phyloP scores from a whole-genome alignment of 2,888 invertebrate genomes.

The Lagria hirta region DNA sequence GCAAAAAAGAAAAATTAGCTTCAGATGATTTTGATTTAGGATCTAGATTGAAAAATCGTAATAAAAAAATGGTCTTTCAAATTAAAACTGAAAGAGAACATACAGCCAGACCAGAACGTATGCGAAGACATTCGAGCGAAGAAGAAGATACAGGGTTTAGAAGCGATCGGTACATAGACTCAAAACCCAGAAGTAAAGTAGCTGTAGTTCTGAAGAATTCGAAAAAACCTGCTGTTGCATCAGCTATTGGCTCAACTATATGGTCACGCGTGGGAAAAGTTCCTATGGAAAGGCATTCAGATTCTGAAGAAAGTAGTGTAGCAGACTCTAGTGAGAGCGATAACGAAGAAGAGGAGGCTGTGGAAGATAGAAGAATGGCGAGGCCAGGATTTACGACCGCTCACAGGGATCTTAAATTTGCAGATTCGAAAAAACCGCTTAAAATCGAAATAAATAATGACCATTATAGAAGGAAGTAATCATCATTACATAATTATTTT shows the following conservation, averaged over 20 bases:
- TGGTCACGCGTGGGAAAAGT: conserved; percentile 46
- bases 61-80: conserved; percentile 41
- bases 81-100: conserved; percentile 33
- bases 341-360: conserved; percentile 22
- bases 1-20: conserved; percentile 23
- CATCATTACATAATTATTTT: no score
- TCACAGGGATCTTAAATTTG: conserved; percentile 11
- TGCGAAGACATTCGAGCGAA: conserved; percentile 29
- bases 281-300: conserved; percentile 21
- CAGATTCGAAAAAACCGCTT: conserved; percentile 42
- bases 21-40: conserved; percentile 40
- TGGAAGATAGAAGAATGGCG: conserved; percentile 9
- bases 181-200: conserved; percentile 50
- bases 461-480: conserved; percentile 39
- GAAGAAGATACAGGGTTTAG: conserved; percentile 25
- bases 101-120: no score
- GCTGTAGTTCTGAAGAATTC: conserved; percentile 50
- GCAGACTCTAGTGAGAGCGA: conserved; percentile 29
- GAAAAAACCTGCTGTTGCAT: conserved; percentile 45
- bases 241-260: conserved; percentile 49
- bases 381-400: conserved; percentile 42
- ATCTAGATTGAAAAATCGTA: conserved; percentile 42
- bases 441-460: conserved; percentile 50
- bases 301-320: conserved; percentile 27
- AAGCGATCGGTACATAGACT: conserved; percentile 11